phyloP scores from a whole-genome alignment of 2,113 vertebrate genomes.

The Strigops habroptila region DNA sequence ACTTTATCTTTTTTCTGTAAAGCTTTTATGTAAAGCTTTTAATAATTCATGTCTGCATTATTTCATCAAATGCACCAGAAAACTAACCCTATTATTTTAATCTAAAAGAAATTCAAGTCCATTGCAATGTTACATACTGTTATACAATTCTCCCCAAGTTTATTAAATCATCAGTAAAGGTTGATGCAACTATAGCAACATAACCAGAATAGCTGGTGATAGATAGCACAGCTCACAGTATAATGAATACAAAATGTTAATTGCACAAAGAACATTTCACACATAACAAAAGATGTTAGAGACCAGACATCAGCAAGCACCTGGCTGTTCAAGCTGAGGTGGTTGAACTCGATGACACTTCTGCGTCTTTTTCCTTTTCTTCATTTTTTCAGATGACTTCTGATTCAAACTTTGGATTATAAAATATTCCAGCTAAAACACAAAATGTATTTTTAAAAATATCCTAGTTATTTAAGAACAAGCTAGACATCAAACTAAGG shows the following conservation, averaged over 20 bases:
- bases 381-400: constrained; percentile 90
- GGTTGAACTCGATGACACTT: constrained; percentile 83
- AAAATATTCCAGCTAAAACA: constrained; percentile 93
- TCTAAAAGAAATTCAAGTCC: not conserved
- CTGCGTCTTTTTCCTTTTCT: constrained; percentile 82
- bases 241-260: not conserved
- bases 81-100: not conserved
- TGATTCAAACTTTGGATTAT: constrained; percentile 96
- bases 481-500: not conserved
- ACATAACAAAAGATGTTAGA: not conserved
- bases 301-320: constrained; percentile 51
- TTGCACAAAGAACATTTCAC: not conserved
- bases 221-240: not conserved
- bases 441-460: not conserved
- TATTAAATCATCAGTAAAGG: not conserved
- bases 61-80: not conserved
- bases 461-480: not conserved
- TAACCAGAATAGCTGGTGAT: not conserved
- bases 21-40: not conserved
- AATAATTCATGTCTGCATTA: not conserved
- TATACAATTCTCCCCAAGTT: not conserved
- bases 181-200: not conserved
- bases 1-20: not conserved
- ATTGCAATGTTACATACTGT: too few species aligned
- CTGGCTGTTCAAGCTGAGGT: constrained; percentile 92